Base-by-base conservation (phyloP, 2,113 vertebrate species). In the Cinclus cinclus region DNA sequence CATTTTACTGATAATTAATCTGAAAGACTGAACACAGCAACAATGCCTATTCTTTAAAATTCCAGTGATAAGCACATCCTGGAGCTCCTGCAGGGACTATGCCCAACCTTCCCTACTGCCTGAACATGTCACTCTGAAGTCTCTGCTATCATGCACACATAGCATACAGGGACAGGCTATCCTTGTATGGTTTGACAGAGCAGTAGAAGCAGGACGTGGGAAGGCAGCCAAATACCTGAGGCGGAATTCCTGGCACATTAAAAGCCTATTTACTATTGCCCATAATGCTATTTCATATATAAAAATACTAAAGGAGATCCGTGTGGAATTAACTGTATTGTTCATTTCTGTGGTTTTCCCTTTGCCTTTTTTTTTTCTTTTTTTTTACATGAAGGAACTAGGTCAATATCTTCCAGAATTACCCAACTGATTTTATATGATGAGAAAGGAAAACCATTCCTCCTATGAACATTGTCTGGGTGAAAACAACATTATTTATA, bases 141-240 rank as follows among this genome's bases (percentile, higher is more conserved):
- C 60, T 87, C 37, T 78, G 64, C 44, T 87, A 60, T 65, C 69
- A 77, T 79, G 42, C 71, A 87, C 80, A 88, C 19, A 27, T 27
- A 94, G 82, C 73, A 77, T 19, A 88, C 82, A 93, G 44, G 35
- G 88, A 95, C 0, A 2, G 67, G 39, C 76, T 96, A 91, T 62
- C 76, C 92, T 82, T 83, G 68, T 69, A 56, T 27, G 93, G 68
- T 71, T 65, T 71, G 78, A 95, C 90, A 95, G 35, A 91, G 58
- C 35, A 77, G 91, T 39, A 80, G 73, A 64, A 91, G 46, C n/a
- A 91, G 60, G 85, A 83, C 64, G 31, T 96, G 84, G 94, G 83
- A 95, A 79, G 52, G 15, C 22, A 89, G 95, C 96, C 96, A 97
- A 96, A 91, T 58, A 95, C 87, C 89, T 89, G 74, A 95, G 81